These are phyloP conservation scores for Chloroclysta siterata DNA, from an alignment of 2,888 invertebrate genomes.

Conservation along the genomic window DNA sequence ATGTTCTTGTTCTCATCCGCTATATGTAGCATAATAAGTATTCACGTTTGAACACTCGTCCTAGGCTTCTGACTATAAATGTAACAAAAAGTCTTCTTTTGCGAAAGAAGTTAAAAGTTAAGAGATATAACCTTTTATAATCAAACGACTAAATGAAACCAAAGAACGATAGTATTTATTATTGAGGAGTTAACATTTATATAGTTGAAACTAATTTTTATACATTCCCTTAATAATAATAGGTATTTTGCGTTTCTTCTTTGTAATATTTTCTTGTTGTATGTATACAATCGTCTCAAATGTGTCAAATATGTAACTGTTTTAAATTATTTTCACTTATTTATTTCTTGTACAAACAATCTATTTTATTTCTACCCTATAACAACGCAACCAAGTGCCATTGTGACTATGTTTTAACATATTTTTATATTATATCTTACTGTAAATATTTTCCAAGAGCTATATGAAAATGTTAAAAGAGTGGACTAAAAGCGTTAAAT, in stretches of 20 bases:
- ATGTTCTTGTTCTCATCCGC: slow-evolving; percentile 51
- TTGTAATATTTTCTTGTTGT: slow-evolving; percentile 34
- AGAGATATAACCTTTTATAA: slow-evolving; percentile 61
- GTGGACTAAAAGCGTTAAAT: slow-evolving; percentile 60
- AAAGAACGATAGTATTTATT: slow-evolving; percentile 84
- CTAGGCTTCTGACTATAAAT: slow-evolving; percentile 48
- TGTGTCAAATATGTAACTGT: slow-evolving; percentile 54
- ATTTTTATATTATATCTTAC: slow-evolving; percentile 71
- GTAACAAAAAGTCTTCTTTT: slow-evolving; percentile 47
- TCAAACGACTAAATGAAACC: slow-evolving; percentile 79
- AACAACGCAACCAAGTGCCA: slow-evolving; percentile 82
- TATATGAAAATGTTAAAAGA: slow-evolving; percentile 64
- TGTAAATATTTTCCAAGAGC: slow-evolving; percentile 73
- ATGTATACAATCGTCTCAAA: slow-evolving; percentile 51
- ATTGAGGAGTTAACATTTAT: slow-evolving; percentile 74
- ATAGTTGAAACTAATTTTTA: slow-evolving; percentile 77
- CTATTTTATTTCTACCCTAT: slow-evolving; percentile 57
- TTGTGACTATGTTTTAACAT: slow-evolving; percentile 77
- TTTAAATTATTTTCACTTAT: slow-evolving; percentile 52
- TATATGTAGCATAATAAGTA: slow-evolving; percentile 46
- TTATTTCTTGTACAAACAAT: slow-evolving; percentile 47
- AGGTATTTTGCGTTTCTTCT: slow-evolving; percentile 39
- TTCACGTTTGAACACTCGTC: slow-evolving; percentile 47
- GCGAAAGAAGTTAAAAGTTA: slow-evolving; percentile 50
- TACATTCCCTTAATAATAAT: slow-evolving; percentile 66